A percentile compares a stretch with the other conserved stretches of the same genome.
Conservation (phyloP, 2,113 vertebrate genomes). For the Madoqua kirkii region DNA sequence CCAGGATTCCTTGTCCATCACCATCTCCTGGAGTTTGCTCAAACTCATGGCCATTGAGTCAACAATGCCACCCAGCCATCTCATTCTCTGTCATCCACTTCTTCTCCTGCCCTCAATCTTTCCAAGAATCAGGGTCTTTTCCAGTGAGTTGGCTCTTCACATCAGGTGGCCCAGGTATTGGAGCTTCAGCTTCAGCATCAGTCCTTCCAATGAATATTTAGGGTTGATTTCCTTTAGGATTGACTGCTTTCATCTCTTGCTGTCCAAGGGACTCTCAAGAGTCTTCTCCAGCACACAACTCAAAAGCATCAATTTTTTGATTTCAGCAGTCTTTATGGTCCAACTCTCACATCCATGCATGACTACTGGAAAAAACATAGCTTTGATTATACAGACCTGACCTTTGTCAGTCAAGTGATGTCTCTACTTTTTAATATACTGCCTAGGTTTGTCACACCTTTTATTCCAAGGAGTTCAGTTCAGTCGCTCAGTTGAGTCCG, state of each 20-base stretch:
- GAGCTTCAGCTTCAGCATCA: not conserved
- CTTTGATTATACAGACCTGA: not conserved
- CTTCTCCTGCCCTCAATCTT: not conserved
- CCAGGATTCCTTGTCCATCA: not conserved
- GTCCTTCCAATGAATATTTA: not conserved
- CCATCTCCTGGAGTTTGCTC: not conserved
- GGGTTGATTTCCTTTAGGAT: not conserved
- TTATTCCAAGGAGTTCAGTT: not conserved
- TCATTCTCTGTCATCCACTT: not conserved
- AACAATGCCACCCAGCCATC: not conserved
- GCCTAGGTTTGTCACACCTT: not conserved
- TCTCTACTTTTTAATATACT: not conserved
- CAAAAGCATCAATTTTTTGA: not conserved
- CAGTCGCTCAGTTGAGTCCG: too few relatives aligned
- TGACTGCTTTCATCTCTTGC: not conserved
- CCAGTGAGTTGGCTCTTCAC: not conserved
- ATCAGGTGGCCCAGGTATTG: not conserved
- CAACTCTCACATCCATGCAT: not conserved
- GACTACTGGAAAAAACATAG: not conserved
- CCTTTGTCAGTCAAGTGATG: not conserved
- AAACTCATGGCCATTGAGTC: not conserved
- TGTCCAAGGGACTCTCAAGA: not conserved
- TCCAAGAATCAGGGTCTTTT: not conserved
- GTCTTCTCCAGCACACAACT: not conserved
- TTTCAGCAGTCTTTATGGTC: not conserved